Percentiles rank a stretch among this genome's conserved stretches.
phyloP scores from a whole-genome alignment of 2,113 vertebrate genomes.

The Apeltes quadracus region DNA sequence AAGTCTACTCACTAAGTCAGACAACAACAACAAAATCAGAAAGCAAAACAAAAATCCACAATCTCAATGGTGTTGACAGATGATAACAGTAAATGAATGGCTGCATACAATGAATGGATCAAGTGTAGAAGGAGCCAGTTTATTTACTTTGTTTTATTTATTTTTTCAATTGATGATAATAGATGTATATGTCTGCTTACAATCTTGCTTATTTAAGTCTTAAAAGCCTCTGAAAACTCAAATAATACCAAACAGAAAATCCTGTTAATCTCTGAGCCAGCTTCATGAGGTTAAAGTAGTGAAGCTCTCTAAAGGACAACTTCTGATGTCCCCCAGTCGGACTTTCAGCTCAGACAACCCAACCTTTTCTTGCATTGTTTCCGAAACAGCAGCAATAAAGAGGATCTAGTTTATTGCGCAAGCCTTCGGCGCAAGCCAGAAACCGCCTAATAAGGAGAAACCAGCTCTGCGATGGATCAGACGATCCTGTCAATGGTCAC shows the following conservation, averaged over 20 bases:
- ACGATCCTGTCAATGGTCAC: conserved; percentile 35
- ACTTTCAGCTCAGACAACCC: conserved; percentile 25
- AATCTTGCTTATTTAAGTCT: not conserved
- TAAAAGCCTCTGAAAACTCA: not conserved
- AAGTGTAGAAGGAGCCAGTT: not conserved
- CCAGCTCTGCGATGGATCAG: conserved; percentile 44
- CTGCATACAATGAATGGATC: not conserved
- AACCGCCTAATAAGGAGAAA: conserved; percentile 56
- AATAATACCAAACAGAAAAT: not conserved
- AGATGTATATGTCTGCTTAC: not conserved
- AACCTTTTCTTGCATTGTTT: conserved; percentile 45
- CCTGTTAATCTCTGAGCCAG: not conserved
- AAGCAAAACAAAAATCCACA: not conserved
- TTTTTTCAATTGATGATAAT: not conserved
- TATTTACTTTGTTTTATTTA: not conserved
- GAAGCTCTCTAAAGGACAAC: conserved; percentile 25
- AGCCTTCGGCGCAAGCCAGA: conserved; percentile 53
- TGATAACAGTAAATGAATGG: not conserved
- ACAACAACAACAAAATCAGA: not conserved
- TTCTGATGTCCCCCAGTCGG: conserved; percentile 24
- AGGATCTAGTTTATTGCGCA: conserved; percentile 77
- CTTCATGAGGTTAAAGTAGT: conserved; percentile 22
- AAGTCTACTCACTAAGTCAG: too few species aligned
- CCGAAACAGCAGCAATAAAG: conserved; percentile 53
- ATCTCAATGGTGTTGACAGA: not conserved